Conservation (phyloP, 2,797 vertebrate species). For the Sebastolobus alascanus region DNA sequence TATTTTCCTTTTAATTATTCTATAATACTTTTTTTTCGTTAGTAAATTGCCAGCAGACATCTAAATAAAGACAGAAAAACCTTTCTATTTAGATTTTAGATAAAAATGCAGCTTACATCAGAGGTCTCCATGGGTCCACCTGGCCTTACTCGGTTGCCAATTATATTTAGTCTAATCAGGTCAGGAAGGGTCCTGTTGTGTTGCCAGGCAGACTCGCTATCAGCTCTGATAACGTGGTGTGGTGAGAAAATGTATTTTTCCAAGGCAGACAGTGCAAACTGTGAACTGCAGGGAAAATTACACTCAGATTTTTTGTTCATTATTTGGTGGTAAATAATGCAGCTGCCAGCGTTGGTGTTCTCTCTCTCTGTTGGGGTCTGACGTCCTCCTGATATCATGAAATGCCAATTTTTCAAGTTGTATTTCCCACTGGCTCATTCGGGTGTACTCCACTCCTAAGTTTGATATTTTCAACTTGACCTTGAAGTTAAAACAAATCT, state of each 20-base stretch:
- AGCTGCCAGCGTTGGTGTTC: background rate
- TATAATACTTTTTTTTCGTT: background rate
- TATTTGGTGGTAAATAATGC: background rate
- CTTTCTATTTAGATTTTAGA: background rate
- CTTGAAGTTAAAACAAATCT: background rate
- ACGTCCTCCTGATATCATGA: fast-evolving
- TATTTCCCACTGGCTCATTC: background rate
- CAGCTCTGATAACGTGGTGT: background rate
- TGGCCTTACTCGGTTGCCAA: background rate
- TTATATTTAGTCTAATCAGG: background rate
- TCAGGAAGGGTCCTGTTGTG: background rate
- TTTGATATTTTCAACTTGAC: background rate
- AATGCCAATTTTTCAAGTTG: background rate
- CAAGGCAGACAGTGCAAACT: background rate
- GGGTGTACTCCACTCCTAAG: background rate
- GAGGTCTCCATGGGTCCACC: background rate
- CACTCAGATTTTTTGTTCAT: background rate
- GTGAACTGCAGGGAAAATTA: conserved; percentile 13
- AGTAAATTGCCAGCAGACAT: background rate
- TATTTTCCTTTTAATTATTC: no score
- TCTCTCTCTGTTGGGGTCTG: background rate
- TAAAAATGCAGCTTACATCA: background rate
- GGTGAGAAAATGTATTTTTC: background rate
- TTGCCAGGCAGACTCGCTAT: background rate
- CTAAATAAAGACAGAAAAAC: background rate